Base-by-base conservation (phyloP, 2,113 vertebrate genomes). In the Riparia riparia region DNA sequence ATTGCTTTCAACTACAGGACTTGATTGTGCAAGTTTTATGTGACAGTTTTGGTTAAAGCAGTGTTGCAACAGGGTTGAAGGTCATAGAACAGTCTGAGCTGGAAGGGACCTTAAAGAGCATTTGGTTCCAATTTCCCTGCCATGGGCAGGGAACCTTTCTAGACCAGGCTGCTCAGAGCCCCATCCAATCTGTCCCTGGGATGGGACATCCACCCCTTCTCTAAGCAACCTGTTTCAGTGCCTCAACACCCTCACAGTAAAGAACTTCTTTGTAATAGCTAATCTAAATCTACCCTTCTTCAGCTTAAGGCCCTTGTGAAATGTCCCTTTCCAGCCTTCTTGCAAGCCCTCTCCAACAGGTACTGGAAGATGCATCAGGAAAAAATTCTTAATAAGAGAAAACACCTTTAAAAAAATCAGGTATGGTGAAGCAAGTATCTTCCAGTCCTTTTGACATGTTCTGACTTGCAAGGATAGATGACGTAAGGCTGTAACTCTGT, bases 401-500 rank as follows among this genome's bases (percentile, higher is more conserved):
- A 89, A 56, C 12, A 29, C 13, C 8, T 72, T 41, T 29, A 11
- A 83, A 45, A 47, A 5, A 1, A 0, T 17, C 5, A 11, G 0
- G 1, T 15, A 45, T 32, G 17, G 47, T 74, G 50, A 93, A 70
- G 42, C 32, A 92, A 90, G 44, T 2, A 57, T 45, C 32, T 82
- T 32, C 28, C 12, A 39, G 60, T 63, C 49, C 20, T 9, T 54
- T 57, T 12, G 26, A 26, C 3, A 32, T 2, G 7, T 41, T 71
- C 45, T 87, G 41, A 56, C 20, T 66, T 41, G 41, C 20, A 80
- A 61, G 10, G 16, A 64, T 2, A 34, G 49, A 41, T 24, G 37
- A 47, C 0, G 1, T 3, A 80, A 45, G 39, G 28, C 11, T 1
- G 0, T 25, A 60, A 82, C 20, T 60, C 7, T 28, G 14, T n/a